phyloP scores from a whole-genome alignment of 1,140 invertebrate species.

The Aplysia californica region DNA sequence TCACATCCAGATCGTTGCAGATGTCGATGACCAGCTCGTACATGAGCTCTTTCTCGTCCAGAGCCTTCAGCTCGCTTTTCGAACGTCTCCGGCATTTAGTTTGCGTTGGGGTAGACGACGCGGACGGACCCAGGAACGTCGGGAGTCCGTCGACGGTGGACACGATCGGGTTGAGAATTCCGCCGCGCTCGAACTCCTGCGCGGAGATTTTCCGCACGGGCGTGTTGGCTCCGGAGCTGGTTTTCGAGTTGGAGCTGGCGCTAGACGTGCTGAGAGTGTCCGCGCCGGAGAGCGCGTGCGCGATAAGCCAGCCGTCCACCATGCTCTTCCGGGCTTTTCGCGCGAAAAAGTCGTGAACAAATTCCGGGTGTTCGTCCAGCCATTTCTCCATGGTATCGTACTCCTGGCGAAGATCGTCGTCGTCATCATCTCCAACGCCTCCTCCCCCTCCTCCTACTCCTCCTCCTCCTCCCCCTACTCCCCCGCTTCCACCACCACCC shows the following conservation, averaged over 20 bases:
- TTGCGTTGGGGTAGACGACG: constrained; percentile 39
- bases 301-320: constrained; percentile 86
- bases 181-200: constrained; percentile 93
- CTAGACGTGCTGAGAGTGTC: constrained; percentile 68
- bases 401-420: constrained; percentile 43
- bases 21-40: constrained; percentile 97
- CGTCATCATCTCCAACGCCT: constrained; percentile 15
- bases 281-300: constrained; percentile 77
- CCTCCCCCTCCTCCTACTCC: not conserved
- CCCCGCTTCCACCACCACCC: not conserved
- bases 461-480: not conserved
- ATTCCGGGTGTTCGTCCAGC: constrained; percentile 96
- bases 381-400: constrained; percentile 72
- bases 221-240: constrained; percentile 69
- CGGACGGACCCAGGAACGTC: constrained; percentile 78
- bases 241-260: constrained; percentile 54
- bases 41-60: constrained; percentile 95
- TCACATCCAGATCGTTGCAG: constrained; percentile 93
- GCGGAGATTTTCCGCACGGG: constrained; percentile 96
- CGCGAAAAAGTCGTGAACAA: constrained; percentile 94
- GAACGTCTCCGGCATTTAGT: constrained; percentile 44
- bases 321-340: constrained; percentile 92
- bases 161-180: constrained; percentile 89
- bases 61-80: constrained; percentile 83
- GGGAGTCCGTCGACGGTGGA: constrained; percentile 88